Conservation (phyloP, 2,797 vertebrate genomes). For the Linurgus olivaceus region DNA sequence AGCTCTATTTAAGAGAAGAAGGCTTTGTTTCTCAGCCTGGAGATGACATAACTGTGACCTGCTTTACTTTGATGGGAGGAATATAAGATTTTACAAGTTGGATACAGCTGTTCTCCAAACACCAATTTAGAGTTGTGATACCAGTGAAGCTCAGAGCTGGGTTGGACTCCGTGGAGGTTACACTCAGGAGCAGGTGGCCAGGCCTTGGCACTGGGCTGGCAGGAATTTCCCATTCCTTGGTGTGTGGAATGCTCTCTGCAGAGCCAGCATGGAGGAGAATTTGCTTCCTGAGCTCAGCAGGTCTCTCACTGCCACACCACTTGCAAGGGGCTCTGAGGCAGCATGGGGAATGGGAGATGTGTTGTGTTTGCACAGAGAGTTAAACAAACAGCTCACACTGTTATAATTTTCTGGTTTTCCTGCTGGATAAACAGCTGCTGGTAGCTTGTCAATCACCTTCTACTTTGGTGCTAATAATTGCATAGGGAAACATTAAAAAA, state of each 20-base stretch:
- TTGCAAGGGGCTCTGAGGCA: not conserved
- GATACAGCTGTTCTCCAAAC: not conserved
- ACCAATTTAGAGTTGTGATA: not conserved
- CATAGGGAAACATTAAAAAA: conserved; percentile 27
- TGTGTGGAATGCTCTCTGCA: not conserved
- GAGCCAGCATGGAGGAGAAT: not conserved
- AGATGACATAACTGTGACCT: not conserved
- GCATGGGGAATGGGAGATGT: not conserved
- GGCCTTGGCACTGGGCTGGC: not conserved
- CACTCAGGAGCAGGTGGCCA: not conserved
- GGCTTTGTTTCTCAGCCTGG: not conserved
- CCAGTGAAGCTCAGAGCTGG: not conserved
- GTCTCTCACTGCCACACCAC: rapidly evolving
- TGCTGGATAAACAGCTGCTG: not conserved
- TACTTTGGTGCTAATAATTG: conserved; percentile 16
- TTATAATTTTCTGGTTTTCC: not conserved
- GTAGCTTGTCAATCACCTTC: not conserved
- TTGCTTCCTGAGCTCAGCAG: not conserved
- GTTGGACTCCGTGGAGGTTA: rapidly evolving
- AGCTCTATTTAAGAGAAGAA: not conserved
- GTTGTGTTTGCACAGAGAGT: not conserved
- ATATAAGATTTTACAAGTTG: not conserved
- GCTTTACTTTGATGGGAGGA: not conserved
- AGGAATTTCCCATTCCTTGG: not conserved
- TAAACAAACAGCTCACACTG: not conserved